Evolutionary conservation across 2,888 invertebrate genomes (phyloP), one percentile per base, ranked within the genome.

Genomic region (Epiblema foenella): DNA sequence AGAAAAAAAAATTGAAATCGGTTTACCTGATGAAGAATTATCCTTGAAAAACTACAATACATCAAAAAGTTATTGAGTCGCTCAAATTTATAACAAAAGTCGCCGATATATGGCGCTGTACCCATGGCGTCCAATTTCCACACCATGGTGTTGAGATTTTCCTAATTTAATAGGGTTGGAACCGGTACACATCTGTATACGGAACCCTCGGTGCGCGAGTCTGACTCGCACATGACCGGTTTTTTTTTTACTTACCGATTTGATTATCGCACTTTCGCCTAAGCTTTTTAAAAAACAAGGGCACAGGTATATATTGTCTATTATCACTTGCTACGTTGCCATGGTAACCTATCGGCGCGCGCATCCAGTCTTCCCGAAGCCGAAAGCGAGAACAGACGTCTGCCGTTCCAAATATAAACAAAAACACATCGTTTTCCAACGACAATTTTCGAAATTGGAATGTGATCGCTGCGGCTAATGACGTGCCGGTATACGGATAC

Each of bases 321-420:
- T 67, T 67, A 58, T 24, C 37, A 59, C 39, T 39, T 52, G 60
- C 57, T 29, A 75, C 70, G 89, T 91, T 77, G 75, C 83, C 83
- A 90, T 90, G 85, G 82, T 69, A 81, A 92, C 91, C 39, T 18
- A 74, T 74, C 85, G 87, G 91, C 92, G 92, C 92, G 93, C 93
- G 92, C 93, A 91, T 24, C 86, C 90, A 92, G 92, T 92, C 82
- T 74, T 77, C 74, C 78, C 82, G 77, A 78, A 83, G 79, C 86
- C 75, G 70, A 79, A 77, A 78, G 49, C 72, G 76, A 69, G 84
- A 77, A 74, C 79, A 84, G 87, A 82, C 90, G 93, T 85, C 86
- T 86, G 75, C 66, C 72, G 72, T 73, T 74, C 42, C 75, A 33
- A 65, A 67, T 70, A 76, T 72, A 76, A 71, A 77, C 78, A 73